A percentile compares a stretch with the other conserved stretches of the same genome.
Evolutionary conservation across 2,113 vertebrate species (phyloP).

Genomic region (Hippocampus guttulatus): DNA sequence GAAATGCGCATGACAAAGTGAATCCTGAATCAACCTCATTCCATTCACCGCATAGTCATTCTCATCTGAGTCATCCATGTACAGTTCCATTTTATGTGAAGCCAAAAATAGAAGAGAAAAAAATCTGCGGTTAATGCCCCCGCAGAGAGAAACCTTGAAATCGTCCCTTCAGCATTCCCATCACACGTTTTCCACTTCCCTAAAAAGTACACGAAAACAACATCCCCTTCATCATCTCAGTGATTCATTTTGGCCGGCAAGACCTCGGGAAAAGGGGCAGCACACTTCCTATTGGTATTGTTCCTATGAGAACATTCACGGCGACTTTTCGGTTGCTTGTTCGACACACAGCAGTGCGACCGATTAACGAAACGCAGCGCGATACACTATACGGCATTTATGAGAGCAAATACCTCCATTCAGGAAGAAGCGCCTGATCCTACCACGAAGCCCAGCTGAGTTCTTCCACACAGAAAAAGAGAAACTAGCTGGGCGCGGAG

Average conservation of each 20-base stretch:
- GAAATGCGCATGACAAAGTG: conserved; percentile 18
- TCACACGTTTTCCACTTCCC: conserved; percentile 53
- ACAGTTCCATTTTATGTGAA: conserved; percentile 3
- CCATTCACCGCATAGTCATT: conserved; percentile 60
- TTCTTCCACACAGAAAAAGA: conserved; percentile 50
- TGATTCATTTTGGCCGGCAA: conserved; percentile 35
- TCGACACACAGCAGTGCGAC: neutral
- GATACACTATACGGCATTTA: conserved; percentile 1
- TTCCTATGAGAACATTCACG: neutral
- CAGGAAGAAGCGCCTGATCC: conserved; percentile 50
- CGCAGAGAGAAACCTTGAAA: conserved; percentile 49
- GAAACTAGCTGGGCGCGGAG: conserved; percentile 47
- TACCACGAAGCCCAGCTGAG: conserved; percentile 49
- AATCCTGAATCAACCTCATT: conserved; percentile 62
- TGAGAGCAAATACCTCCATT: conserved; percentile 59
- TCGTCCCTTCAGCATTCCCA: conserved; percentile 43
- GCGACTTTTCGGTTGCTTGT: neutral
- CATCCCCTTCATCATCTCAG: conserved; percentile 44
- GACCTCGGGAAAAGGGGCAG: conserved; percentile 25
- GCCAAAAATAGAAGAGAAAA: conserved; percentile 57
- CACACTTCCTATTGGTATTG: conserved; percentile 16
- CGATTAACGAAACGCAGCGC: conserved; percentile 12
- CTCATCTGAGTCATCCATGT: conserved; percentile 52
- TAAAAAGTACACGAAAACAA: conserved; percentile 51
- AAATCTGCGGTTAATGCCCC: conserved; percentile 43